phyloP scores from a whole-genome alignment of 2,113 vertebrate genomes.

The Parus major region DNA sequence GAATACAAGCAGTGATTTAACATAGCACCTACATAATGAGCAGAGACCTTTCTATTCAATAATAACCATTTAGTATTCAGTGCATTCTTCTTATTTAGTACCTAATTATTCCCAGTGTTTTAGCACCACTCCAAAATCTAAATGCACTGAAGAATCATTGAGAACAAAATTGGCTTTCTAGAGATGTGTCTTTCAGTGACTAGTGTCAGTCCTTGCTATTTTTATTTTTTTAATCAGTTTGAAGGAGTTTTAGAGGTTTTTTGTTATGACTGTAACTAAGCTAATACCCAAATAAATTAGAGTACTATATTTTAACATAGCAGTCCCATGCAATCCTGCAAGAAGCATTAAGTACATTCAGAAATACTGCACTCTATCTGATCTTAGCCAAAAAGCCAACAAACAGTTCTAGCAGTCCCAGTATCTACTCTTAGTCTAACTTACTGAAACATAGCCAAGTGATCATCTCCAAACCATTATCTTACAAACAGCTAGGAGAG shows the following conservation, averaged over 20 bases:
- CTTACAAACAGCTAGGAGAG: neutral
- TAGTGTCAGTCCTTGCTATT: neutral
- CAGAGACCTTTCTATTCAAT: neutral
- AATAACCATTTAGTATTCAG: neutral
- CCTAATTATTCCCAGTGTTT: neutral
- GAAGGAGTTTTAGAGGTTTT: neutral
- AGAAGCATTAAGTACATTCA: neutral
- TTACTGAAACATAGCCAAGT: neutral
- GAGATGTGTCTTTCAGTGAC: neutral
- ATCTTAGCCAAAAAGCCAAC: neutral
- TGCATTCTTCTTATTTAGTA: neutral
- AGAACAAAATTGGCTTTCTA: neutral
- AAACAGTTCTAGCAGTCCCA: neutral
- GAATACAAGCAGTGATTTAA: neutral
- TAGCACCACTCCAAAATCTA: neutral
- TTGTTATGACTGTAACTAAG: neutral
- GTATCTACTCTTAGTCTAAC: neutral
- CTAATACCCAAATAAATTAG: neutral
- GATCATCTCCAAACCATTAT: neutral
- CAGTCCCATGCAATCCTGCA: neutral
- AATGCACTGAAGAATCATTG: neutral
- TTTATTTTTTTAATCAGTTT: neutral
- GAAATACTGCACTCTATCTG: neutral
- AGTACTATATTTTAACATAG: neutral
- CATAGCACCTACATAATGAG: neutral